Base-by-base conservation (phyloP, 2,113 vertebrate species). In the Poeciliopsis prolifica region DNA sequence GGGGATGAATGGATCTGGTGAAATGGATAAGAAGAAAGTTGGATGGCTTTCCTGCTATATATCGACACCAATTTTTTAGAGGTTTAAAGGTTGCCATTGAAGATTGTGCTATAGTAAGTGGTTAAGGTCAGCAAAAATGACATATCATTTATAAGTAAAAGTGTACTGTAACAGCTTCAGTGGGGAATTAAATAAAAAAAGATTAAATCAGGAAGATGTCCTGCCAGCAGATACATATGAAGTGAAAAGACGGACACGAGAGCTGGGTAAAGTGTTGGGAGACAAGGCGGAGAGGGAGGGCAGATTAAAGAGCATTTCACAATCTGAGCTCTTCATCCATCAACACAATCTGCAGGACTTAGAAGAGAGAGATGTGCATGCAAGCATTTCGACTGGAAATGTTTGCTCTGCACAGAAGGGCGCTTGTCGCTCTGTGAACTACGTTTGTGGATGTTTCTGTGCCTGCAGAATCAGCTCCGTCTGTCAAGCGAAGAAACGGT, bases 261-360 rank as follows among this genome's bases (percentile, higher is more conserved):
- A 75, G 67, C 51, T 65, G 33, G 66, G 71, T 70, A 42, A 72
- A 58, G 7, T 24, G 51, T n/a, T 68, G 37, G 66, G 77, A 35
- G 75, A 74, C 54, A 68, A 81, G 83, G 67, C 5, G 1, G 79
- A 13, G 79, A 64, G 77, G 48, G 85, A 63, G 84, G 77, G 74
- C 78, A 87, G 82, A 92, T 90, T 87, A 88, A 78, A 82, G 75
- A 86, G 80, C 79, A 63, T 89, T 90, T 88, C 79, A 83, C 75
- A 84, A 79, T 74, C 75, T 68, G 83, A 87, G 90, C 84, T 82
- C 77, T 85, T 86, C 85, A 88, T 87, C 88, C 90, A 88, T 89
- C 87, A 90, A 85, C 87, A 87, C 89, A 92, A 91, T 88, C 79
- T 88, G 86, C 68, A 75, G 80, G 78, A 87, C 88, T 90, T 89